Evolutionary conservation across 92 coral and sea anemone species (phyloP), one percentile per base, ranked within the genome.

Genomic region (Hydrozoanthus gracilis): DNA sequence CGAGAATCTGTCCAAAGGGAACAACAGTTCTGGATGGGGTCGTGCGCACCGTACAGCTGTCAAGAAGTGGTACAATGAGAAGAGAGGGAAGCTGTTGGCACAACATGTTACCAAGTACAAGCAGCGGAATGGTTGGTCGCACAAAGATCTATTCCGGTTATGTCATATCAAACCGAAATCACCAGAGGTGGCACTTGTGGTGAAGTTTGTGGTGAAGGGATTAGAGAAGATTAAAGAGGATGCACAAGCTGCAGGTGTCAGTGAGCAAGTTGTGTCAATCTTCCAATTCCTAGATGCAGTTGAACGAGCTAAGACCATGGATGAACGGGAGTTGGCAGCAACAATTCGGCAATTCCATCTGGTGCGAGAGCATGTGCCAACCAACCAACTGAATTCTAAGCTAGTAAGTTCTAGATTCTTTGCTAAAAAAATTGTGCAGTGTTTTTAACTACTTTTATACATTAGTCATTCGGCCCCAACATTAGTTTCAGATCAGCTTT

Each of bases 21-120:
- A 61, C 3, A 84, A 77, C 17, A 77, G 78, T 47, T 90, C 93
- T 6, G 99, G 99, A 39, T 97, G 99, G 99, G 98, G 99, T 0
- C 89, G 99, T 46, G 94, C 99, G 6, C 99, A 97, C 78, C 87
- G 99, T 27, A 95, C 92, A n/a, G 99, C 98, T 2, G 92, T 97
- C 87, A 90, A 90, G 87, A 95, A 97, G 73, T 97, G 99, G 99
- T 97, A 97, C 80, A 90, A 83, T 62, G 80, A 84, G 3, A 96
- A 95, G 90, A 87, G 89, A 70, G 94, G 92, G 4, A 92, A 69
- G 60, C 86, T 86, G 45, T 89, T 97, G 16, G 97, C 99, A 0
- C 84, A 58, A 13, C 91, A 89, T 65, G 92, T 97, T 55, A 97
- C 99, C 5, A 97, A 97, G 89, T 97, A 97, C 89, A 95, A 92